Evolutionary conservation across 2,888 invertebrate genomes (phyloP).

Genomic region (Octodonta nipae): DNA sequence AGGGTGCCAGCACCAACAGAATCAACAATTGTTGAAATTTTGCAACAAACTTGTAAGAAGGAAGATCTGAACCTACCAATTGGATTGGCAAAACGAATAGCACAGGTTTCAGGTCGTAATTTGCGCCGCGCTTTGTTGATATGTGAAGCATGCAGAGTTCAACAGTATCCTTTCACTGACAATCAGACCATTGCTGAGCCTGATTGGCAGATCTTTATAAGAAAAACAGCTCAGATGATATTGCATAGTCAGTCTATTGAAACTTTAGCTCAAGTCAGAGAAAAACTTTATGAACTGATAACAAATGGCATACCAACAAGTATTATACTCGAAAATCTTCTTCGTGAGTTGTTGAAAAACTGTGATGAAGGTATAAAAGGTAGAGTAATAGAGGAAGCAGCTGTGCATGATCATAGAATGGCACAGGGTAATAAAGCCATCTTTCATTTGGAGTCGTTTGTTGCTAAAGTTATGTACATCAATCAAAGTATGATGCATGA

Average conservation of each 20-base stretch:
- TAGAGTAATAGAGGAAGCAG: conserved; percentile 73
- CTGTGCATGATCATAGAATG: conserved; percentile 84
- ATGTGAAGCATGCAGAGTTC: conserved; percentile 85
- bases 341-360: conserved; percentile 71
- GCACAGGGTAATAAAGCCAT: conserved; percentile 86
- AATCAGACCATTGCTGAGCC: conserved; percentile 74
- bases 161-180: conserved; percentile 69
- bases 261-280: conserved; percentile 71
- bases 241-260: conserved; percentile 66
- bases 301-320: conserved; percentile 88
- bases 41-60: conserved; percentile 57
- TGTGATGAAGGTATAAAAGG: conserved; percentile 84
- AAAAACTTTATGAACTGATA: conserved; percentile 81
- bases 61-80: conserved; percentile 67
- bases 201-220: conserved; percentile 85
- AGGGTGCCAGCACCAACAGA: conserved; percentile 79
- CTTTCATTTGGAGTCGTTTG: conserved; percentile 94
- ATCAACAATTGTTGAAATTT: conserved; percentile 52
- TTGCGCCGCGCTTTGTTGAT: conserved; percentile 82
- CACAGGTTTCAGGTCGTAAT: conserved; percentile 72
- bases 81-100: conserved; percentile 64
- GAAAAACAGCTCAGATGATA: conserved; percentile 59
- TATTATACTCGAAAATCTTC: conserved; percentile 75
- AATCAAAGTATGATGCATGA: conserved; percentile 15
- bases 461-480: conserved; percentile 78